A percentile compares a stretch with the other conserved stretches of the same genome.
These are phyloP conservation scores for Anguilla japonica DNA, from an alignment of 2,113 vertebrate species.

Conservation along the genomic window DNA sequence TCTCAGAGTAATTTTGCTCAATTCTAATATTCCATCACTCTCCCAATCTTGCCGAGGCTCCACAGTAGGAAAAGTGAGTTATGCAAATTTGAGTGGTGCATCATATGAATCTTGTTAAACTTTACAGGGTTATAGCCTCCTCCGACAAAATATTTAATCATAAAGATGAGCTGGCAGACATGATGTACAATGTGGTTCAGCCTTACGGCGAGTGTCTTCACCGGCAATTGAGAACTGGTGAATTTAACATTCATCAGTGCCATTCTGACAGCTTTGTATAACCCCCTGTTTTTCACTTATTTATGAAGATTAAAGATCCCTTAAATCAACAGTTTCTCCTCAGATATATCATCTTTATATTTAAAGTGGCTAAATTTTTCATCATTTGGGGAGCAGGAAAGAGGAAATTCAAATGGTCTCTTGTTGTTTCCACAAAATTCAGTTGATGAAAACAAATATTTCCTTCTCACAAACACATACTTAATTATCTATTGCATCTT, in stretches of 20 bases:
- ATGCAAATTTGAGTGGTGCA: constrained; percentile 75
- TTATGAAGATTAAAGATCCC: constrained; percentile 77
- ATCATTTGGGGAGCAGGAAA: constrained; percentile 52
- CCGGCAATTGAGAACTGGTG: constrained; percentile 65
- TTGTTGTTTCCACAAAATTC: background rate
- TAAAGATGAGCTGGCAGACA: constrained; percentile 77
- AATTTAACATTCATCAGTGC: constrained; percentile 70
- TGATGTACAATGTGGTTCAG: constrained; percentile 71
- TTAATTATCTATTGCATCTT: background rate
- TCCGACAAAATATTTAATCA: constrained; percentile 85
- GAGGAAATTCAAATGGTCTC: background rate
- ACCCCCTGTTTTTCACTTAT: constrained; percentile 69
- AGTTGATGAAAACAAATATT: background rate
- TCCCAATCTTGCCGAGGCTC: constrained; percentile 55
- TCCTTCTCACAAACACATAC: background rate
- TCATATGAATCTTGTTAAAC: constrained; percentile 81
- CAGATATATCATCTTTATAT: constrained; percentile 66
- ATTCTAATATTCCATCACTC: constrained; percentile 74
- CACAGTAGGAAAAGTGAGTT: constrained; percentile 71
- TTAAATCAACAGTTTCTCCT: constrained; percentile 70
- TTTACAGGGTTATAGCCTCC: constrained; percentile 68
- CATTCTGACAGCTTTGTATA: constrained; percentile 71
- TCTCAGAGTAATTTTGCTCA: constrained; percentile 71
- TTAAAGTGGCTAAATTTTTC: constrained; percentile 62
- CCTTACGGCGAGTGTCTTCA: constrained; percentile 60